These are phyloP conservation scores for Rynchops niger DNA, from an alignment of 2,113 vertebrate species.

Conservation along the genomic window DNA sequence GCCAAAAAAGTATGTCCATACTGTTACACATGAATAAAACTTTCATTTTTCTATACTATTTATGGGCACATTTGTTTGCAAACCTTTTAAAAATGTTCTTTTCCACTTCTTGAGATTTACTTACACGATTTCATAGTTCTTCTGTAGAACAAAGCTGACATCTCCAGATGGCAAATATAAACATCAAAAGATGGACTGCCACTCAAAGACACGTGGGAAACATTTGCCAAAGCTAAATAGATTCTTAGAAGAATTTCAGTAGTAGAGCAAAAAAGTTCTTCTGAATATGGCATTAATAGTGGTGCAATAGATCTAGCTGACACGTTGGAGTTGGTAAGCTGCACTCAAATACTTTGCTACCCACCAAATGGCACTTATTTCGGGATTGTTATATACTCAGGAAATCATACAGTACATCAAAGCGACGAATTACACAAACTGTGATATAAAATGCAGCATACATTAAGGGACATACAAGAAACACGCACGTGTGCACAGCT, in stretches of 20 bases:
- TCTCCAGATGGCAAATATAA: conserved; percentile 63
- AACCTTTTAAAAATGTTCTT: conserved; percentile 12
- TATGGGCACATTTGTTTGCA: conserved; percentile 25
- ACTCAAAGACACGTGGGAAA: conserved; percentile 48
- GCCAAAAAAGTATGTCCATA: not conserved
- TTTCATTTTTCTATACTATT: not conserved
- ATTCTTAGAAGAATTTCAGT: not conserved
- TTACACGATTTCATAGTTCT: not conserved
- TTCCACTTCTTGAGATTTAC: conserved; percentile 5
- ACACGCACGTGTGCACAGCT: not conserved
- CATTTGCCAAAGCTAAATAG: conserved; percentile 26
- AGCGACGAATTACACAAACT: not conserved
- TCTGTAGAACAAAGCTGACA: conserved; percentile 43
- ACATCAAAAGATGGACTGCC: conserved; percentile 47
- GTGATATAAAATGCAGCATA: not conserved
- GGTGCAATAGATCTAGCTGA: conserved; percentile 9
- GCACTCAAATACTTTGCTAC: conserved; percentile 16
- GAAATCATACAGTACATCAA: conserved; percentile 24
- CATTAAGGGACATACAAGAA: not conserved
- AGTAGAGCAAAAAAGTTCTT: not conserved
- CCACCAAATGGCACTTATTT: conserved; percentile 30
- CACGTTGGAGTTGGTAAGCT: not conserved
- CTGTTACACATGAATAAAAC: not conserved
- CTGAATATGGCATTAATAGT: conserved; percentile 3
- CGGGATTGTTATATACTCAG: not conserved